These are phyloP conservation scores for Hemichromis elongatus DNA, from an alignment of 2,113 vertebrate species.

Conservation along the genomic window DNA sequence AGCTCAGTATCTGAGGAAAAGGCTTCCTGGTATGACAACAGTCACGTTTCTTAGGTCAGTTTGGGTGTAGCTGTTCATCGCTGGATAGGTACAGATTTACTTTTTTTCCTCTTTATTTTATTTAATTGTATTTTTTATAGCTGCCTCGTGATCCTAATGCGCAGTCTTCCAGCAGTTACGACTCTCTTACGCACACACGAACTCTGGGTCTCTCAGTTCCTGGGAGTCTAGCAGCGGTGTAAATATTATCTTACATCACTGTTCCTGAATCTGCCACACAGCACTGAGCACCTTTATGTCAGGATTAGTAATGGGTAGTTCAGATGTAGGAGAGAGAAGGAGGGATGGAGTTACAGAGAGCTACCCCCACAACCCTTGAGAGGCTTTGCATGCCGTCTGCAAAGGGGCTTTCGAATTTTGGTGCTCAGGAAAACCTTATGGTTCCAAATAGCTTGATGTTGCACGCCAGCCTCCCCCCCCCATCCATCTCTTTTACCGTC, in stretches of 20 bases:
- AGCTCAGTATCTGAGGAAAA: not conserved
- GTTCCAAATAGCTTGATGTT: slow-evolving; percentile 6
- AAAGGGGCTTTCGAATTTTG: slow-evolving; percentile 17
- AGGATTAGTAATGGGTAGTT: slow-evolving; percentile 66
- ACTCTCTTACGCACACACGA: not conserved
- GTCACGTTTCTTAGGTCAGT: not conserved
- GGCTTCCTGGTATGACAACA: not conserved
- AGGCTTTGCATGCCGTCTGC: slow-evolving; percentile 25
- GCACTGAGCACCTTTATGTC: slow-evolving; percentile 68
- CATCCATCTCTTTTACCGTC: not conserved
- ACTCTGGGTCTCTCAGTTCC: slow-evolving; percentile 2
- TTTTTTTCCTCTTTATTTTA: not conserved
- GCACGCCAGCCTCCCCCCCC: not conserved
- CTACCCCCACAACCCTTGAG: not conserved
- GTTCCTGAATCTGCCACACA: slow-evolving; percentile 54
- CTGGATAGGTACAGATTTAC: not conserved
- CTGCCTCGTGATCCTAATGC: not conserved
- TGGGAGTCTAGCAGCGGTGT: slow-evolving; percentile 62
- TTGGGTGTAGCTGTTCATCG: not conserved
- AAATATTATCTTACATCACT: slow-evolving; percentile 67
- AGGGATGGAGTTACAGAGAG: not conserved
- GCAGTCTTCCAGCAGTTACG: not conserved
- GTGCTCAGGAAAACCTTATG: not conserved
- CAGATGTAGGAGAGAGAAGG: slow-evolving; percentile 26
- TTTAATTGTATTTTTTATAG: not conserved